Evolutionary conservation across 2,888 invertebrate species (phyloP).

Genomic region (Chrysolina oricalcia): DNA sequence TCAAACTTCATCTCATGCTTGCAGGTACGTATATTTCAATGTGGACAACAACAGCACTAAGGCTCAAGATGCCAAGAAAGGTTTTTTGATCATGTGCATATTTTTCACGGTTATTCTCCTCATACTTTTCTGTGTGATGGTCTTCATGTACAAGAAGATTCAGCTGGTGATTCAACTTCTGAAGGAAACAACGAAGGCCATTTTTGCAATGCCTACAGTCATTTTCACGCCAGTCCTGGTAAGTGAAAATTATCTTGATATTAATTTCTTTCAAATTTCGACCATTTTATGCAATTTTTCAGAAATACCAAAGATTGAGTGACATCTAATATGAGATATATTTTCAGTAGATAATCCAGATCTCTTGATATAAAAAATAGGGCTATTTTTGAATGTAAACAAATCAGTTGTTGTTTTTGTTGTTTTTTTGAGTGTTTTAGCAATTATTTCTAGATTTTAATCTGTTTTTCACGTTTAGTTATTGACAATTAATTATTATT

Average conservation of each 20-base stretch:
- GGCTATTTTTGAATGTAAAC: too few species aligned
- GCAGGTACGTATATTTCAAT: constrained; percentile 40
- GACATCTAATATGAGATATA: too few species aligned
- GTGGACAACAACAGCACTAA: background rate
- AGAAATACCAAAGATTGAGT: too few species aligned
- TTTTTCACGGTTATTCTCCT: constrained; percentile 50
- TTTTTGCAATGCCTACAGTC: constrained; percentile 74
- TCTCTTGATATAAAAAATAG: too few species aligned
- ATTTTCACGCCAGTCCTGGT: constrained; percentile 74
- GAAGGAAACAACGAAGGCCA: constrained; percentile 75
- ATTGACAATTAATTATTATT: too few species aligned
- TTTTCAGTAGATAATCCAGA: too few species aligned
- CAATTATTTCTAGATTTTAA: too few species aligned
- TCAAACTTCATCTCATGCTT: constrained; percentile 23
- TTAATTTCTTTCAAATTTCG: background rate
- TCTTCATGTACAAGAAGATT: constrained; percentile 67
- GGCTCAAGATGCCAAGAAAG: background rate
- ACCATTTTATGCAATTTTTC: background rate
- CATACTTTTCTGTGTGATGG: constrained; percentile 44
- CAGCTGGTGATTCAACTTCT: constrained; percentile 74
- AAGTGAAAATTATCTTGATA: constrained; percentile 58
- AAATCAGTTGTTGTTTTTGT: too few species aligned
- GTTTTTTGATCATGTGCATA: constrained; percentile 36
- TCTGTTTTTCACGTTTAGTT: too few species aligned
- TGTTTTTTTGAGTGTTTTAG: too few species aligned